These are phyloP conservation scores for Limnodromus scolopaceus DNA, from an alignment of 2,797 vertebrate genomes.

Conservation along the genomic window DNA sequence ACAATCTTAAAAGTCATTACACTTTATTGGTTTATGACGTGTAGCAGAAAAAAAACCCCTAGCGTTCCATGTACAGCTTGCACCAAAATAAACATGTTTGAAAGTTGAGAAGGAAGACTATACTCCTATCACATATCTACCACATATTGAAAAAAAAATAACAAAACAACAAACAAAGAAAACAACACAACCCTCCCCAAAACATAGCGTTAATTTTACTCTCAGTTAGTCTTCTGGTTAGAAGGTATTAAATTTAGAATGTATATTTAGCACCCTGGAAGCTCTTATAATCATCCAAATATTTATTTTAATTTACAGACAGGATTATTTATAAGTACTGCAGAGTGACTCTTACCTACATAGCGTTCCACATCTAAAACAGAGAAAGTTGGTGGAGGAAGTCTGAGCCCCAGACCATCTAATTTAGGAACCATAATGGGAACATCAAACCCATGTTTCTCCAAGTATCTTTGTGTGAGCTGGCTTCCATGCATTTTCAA, in stretches of 20 bases:
- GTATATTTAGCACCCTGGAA: not conserved
- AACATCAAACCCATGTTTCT: conserved; percentile 93
- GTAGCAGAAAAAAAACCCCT: not conserved
- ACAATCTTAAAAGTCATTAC: not conserved
- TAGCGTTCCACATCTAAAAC: conserved; percentile 95
- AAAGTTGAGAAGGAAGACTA: not conserved
- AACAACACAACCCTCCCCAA: not conserved
- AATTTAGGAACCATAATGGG: conserved; percentile 90
- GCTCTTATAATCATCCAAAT: not conserved
- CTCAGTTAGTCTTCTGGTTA: not conserved
- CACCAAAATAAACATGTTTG: not conserved
- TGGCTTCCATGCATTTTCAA: conserved; percentile 92
- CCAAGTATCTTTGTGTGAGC: conserved; percentile 92
- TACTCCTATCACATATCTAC: not conserved
- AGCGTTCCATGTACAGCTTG: not conserved
- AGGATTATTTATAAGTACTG: not conserved
- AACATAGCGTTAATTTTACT: not conserved
- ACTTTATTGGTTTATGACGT: not conserved
- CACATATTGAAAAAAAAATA: not conserved
- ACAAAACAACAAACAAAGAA: not conserved
- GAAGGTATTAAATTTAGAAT: not conserved
- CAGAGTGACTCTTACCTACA: conserved; percentile 84
- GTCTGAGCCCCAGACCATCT: conserved; percentile 92
- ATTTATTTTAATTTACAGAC: not conserved
- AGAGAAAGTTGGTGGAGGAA: conserved; percentile 89